Evolutionary conservation across 1,140 invertebrate genomes (phyloP).

Genomic region (Monochamus saltuarius): DNA sequence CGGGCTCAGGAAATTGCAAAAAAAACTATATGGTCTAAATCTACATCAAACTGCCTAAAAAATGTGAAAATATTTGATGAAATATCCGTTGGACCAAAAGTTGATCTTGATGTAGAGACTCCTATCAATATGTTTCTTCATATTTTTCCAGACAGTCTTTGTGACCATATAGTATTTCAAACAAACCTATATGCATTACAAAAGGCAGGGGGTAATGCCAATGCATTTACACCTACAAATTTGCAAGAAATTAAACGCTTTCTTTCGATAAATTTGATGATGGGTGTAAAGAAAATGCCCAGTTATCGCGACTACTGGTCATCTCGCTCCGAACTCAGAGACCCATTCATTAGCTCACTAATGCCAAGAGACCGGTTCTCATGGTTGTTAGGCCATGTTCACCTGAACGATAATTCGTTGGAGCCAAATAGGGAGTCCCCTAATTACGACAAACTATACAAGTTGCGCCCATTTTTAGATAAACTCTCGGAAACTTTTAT

Average conservation of each 20-base stretch:
- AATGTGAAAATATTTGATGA: neutral
- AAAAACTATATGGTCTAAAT: neutral
- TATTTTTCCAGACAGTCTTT: neutral
- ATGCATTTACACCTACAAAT: too few species aligned
- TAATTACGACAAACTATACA: constrained; percentile 41
- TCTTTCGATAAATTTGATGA: constrained; percentile 26
- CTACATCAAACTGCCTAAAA: constrained; percentile 5
- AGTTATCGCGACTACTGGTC: constrained; percentile 28
- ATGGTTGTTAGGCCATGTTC: constrained; percentile 16
- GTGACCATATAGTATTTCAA: too few species aligned
- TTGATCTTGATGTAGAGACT: constrained; percentile 2
- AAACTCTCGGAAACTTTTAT: neutral
- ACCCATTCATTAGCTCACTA: constrained; percentile 13
- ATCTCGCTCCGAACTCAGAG: constrained; percentile 7
- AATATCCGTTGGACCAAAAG: too few species aligned
- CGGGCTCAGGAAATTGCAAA: constrained; percentile 2
- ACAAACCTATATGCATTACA: too few species aligned
- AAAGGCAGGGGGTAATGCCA: too few species aligned
- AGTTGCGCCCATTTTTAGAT: constrained; percentile 12
- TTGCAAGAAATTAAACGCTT: constrained; percentile 26
- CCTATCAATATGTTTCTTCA: neutral
- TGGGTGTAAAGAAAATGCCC: constrained; percentile 24
- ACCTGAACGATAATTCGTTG: constrained; percentile 21
- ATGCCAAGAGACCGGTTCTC: constrained; percentile 15
- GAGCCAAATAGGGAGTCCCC: constrained; percentile 12